Percentiles rank a stretch among this genome's conserved stretches.
Conservation (phyloP, 2,113 vertebrate genomes). For the Nyctibius bracteatus region DNA sequence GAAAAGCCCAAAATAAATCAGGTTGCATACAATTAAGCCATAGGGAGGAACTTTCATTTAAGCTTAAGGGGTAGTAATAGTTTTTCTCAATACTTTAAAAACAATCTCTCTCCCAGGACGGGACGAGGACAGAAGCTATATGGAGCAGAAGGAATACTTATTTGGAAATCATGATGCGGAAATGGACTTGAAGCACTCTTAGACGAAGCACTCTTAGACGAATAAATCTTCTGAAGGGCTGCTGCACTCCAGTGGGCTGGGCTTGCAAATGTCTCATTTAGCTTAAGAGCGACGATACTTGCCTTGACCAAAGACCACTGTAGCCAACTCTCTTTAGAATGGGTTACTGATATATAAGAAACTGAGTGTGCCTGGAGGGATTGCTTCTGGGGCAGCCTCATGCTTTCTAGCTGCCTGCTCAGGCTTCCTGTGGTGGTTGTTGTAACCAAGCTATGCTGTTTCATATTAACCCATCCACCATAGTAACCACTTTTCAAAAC, state of each 20-base stretch:
- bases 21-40: background rate
- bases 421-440: background rate
- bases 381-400: background rate
- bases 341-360: background rate
- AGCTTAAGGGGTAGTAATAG: background rate
- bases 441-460: background rate
- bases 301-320: background rate
- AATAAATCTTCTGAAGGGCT: background rate
- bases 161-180: background rate
- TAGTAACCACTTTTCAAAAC: background rate
- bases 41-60: background rate
- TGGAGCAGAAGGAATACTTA: background rate
- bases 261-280: background rate
- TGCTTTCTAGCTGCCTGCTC: background rate
- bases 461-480: background rate
- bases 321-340: background rate
- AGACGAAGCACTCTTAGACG: rapidly evolving
- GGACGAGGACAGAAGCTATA: background rate
- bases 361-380: background rate
- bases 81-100: background rate
- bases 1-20: background rate
- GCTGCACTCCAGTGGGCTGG: no score
- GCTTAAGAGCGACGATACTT: rapidly evolving
- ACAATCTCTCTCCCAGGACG: background rate
- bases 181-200: background rate